Evolutionary conservation across 2,797 vertebrate species (phyloP).

Genomic region (Nyctalus aviator): DNA sequence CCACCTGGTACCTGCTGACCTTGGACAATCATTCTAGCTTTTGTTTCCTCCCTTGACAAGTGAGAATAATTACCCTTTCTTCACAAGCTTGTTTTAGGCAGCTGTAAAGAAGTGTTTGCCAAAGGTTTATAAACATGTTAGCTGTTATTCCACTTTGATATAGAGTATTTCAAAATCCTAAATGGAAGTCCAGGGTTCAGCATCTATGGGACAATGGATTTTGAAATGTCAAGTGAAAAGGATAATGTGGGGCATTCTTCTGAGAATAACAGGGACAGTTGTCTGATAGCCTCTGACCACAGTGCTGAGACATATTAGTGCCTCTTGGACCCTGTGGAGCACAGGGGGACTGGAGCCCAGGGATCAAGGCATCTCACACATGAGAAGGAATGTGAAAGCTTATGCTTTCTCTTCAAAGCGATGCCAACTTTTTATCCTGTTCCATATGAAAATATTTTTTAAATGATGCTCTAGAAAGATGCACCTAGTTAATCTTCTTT

Average conservation of each 20-base stretch:
- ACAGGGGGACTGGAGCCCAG: too few species aligned
- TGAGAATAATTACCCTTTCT: neutral
- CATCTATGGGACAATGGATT: neutral
- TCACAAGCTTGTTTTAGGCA: neutral
- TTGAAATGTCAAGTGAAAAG: neutral
- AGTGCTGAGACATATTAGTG: fast-evolving
- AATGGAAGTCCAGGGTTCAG: neutral
- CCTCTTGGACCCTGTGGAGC: neutral
- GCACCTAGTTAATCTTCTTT: neutral
- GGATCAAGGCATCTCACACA: neutral
- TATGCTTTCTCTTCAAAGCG: neutral
- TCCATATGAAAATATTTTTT: neutral
- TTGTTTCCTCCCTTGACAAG: neutral
- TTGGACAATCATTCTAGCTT: neutral
- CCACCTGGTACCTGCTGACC: neutral
- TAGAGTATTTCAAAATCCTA: slow-evolving; percentile 26
- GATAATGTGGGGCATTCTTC: neutral
- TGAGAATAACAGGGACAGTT: neutral
- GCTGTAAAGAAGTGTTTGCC: neutral
- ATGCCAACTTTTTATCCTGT: neutral
- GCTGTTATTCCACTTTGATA: neutral
- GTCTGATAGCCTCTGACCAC: neutral
- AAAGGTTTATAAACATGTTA: slow-evolving; percentile 11
- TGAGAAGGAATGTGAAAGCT: neutral
- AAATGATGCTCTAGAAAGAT: neutral